Evolutionary conservation across 2,888 invertebrate species (phyloP).

Genomic region (Malthinus seriepunctatus): DNA sequence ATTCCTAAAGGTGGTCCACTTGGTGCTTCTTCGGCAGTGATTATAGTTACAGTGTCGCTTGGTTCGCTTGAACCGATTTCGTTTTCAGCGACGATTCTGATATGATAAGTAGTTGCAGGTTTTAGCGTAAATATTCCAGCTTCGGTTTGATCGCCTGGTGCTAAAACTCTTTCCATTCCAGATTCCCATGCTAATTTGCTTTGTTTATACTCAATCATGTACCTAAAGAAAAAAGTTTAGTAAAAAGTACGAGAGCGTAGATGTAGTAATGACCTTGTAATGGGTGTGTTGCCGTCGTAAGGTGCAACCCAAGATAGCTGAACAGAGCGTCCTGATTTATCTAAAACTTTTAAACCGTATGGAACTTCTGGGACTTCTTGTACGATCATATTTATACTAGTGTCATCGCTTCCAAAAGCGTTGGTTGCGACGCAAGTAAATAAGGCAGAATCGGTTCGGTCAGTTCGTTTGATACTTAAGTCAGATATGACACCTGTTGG

Average conservation of each 20-base stretch:
- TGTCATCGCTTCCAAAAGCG: constrained; percentile 91
- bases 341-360: constrained; percentile 83
- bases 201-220: constrained; percentile 89
- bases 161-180: constrained; percentile 84
- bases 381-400: constrained; percentile 93
- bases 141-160: constrained; percentile 87
- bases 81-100: constrained; percentile 91
- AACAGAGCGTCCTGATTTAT: constrained; percentile 88
- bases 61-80: constrained; percentile 91
- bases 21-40: constrained; percentile 88
- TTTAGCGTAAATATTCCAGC: constrained; percentile 87
- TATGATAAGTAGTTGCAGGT: constrained; percentile 91
- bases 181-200: constrained; percentile 81
- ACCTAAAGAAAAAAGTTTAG: constrained; percentile 47
- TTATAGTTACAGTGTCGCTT: constrained; percentile 91
- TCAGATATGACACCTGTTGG: constrained; percentile 87
- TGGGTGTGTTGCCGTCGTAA: constrained; percentile 89
- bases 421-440: constrained; percentile 93
- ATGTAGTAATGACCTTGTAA: constrained; percentile 62
- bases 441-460: constrained; percentile 84
- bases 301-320: constrained; percentile 92
- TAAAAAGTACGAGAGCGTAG: neutral
- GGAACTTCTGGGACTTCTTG: constrained; percentile 92
- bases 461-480: constrained; percentile 86
- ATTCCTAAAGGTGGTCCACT: constrained; percentile 83